Base-by-base conservation (phyloP, 2,888 invertebrate genomes). In the Drosophila merina region DNA sequence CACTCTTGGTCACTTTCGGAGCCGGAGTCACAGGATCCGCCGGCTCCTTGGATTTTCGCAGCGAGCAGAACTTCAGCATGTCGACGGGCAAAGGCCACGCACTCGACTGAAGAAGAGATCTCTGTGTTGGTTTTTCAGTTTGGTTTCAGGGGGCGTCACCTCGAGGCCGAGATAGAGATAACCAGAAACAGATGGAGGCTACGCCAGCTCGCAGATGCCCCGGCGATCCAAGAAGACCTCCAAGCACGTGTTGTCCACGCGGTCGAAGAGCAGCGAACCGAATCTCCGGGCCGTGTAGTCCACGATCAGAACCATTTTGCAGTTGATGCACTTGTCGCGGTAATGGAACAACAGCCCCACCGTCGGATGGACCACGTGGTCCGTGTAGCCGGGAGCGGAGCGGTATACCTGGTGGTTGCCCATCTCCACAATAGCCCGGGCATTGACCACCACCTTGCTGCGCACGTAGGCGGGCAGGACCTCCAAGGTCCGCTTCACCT, bases 371-470 rank as follows among this genome's bases (percentile, higher is more conserved):
- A 92, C 80, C 4, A 87, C 57, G 47, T 79, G 88, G 50, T 91
- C 91, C 2, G 86, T 75, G 52, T 77, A 89, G 8, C 90, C 90
- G 0, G 86, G 81, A 2, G 88, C 74, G 4, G 80, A 59, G 26
- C 86, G 84, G 75, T 89, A 91, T 0, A 97, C 95, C 90, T 97
- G 97, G 90, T 97, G 97, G 91, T 97, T 97, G 6, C 97, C 97
- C 67, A 97, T 95, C 91, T 97, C 97, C 3, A 97, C 94, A 4
- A 96, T 95, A 69, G 94, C 93, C 66, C 95, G 94, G n/a, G 97
- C 96, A 78, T 95, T 93, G 81, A 97, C 95, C 64, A 97, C 95
- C 91, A 96, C 97, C 90, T 97, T 98, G 83, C 97, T 97, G 56
- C 97, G 94, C 89, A 95, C 95, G 86, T 97, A 96, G 78, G 97